Conservation (phyloP, 2,888 invertebrate species). For the Pammene fasciana region DNA sequence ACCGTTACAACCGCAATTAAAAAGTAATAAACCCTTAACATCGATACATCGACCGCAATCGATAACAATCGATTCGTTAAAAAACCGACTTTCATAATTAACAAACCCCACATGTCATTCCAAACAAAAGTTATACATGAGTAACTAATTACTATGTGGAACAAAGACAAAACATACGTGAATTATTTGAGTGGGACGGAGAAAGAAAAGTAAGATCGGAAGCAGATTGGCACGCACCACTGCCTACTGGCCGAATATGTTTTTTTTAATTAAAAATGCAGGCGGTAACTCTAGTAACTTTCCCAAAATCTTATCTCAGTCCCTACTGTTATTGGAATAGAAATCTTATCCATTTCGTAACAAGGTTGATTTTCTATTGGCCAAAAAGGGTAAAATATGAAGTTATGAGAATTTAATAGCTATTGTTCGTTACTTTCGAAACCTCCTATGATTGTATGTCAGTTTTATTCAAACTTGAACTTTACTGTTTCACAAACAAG, state of each 20-base stretch:
- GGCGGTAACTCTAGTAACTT: constrained; percentile 48
- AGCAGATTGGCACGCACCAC: constrained; percentile 79
- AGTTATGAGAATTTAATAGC: background rate
- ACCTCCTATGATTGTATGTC: background rate
- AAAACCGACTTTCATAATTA: constrained; percentile 67
- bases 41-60: constrained; percentile 49
- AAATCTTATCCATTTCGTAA: background rate
- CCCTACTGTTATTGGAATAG: background rate
- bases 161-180: constrained; percentile 52
- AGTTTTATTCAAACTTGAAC: background rate
- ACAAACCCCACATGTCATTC: constrained; percentile 78
- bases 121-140: constrained; percentile 78
- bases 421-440: constrained; percentile 1
- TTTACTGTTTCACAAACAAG: background rate
- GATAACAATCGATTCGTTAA: constrained; percentile 63
- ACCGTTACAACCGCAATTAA: constrained; percentile 40
- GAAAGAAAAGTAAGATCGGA: constrained; percentile 69
- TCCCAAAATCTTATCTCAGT: background rate
- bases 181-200: constrained; percentile 49
- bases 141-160: constrained; percentile 73
- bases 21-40: constrained; percentile 18
- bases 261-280: constrained; percentile 78
- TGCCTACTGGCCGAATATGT: constrained; percentile 74
- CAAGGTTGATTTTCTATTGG: background rate
- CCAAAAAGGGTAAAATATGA: background rate